A percentile compares a stretch with the other conserved stretches of the same genome.
Conservation (phyloP, 2,888 invertebrate species). For the Drosophila anceps region DNA sequence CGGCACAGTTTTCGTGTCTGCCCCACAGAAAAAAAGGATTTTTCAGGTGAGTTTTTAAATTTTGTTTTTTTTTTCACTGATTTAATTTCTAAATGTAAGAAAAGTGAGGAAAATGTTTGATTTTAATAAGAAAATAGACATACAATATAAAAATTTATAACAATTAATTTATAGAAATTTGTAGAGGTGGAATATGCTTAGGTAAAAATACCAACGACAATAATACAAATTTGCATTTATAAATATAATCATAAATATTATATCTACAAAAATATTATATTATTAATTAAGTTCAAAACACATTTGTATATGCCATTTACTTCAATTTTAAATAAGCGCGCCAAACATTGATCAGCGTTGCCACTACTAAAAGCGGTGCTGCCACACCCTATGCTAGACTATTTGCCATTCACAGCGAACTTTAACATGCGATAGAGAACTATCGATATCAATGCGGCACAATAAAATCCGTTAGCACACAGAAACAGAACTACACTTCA, state of each 20-base stretch:
- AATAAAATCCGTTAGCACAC: too few relatives aligned
- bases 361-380: not conserved
- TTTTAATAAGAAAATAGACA: not conserved
- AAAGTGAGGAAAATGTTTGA: not conserved
- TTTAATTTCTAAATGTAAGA: not conserved
- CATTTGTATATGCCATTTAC: not conserved
- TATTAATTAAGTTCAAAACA: not conserved
- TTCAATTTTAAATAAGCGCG: slow-evolving; percentile 10
- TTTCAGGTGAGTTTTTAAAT: slow-evolving; percentile 31
- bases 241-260: too few relatives aligned
- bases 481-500: not conserved
- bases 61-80: not conserved
- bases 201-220: too few relatives aligned
- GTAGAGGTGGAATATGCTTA: too few relatives aligned
- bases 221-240: too few relatives aligned
- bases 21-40: slow-evolving; percentile 31
- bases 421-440: not conserved
- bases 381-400: not conserved
- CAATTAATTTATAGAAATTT: not conserved
- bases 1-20: slow-evolving; percentile 2
- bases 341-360: not conserved
- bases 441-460: not conserved
- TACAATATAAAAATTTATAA: not conserved
- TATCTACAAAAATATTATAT: not conserved
- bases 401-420: slow-evolving; percentile 12